Percentiles rank a stretch among this genome's conserved stretches.
Conservation (phyloP, 2,797 vertebrate species). For the Esox lucius region DNA sequence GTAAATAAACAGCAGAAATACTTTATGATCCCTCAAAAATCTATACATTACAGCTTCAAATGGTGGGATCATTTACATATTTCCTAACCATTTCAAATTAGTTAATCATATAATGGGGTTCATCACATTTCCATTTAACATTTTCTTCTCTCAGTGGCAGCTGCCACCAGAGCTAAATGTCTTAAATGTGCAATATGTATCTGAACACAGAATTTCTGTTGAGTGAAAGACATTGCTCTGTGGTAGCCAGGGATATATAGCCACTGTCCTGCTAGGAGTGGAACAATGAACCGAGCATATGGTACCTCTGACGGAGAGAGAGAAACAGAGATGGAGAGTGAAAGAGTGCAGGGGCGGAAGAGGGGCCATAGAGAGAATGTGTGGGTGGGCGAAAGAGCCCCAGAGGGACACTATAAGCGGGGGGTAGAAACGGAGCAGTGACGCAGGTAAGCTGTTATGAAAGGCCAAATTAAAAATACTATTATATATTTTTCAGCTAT, state of each 20-base stretch:
- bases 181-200: conserved; percentile 1
- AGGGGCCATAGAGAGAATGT: not conserved
- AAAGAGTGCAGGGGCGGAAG: not conserved
- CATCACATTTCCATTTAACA: not conserved
- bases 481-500: no score
- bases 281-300: not conserved
- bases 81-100: conserved; percentile 1
- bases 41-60: not conserved
- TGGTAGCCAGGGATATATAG: not conserved
- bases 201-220: not conserved
- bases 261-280: conserved; percentile 2
- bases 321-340: not conserved
- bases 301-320: not conserved
- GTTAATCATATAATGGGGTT: not conserved
- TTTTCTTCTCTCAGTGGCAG: not conserved
- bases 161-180: not conserved
- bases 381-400: not conserved
- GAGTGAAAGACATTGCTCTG: not conserved
- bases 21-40: not conserved
- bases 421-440: no score
- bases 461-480: no score
- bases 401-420: no score
- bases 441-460: no score
- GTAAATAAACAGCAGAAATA: not conserved
- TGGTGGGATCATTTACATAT: not conserved